These are phyloP conservation scores for Bombylius discolor DNA, from an alignment of 2,888 invertebrate genomes.

Conservation along the genomic window DNA sequence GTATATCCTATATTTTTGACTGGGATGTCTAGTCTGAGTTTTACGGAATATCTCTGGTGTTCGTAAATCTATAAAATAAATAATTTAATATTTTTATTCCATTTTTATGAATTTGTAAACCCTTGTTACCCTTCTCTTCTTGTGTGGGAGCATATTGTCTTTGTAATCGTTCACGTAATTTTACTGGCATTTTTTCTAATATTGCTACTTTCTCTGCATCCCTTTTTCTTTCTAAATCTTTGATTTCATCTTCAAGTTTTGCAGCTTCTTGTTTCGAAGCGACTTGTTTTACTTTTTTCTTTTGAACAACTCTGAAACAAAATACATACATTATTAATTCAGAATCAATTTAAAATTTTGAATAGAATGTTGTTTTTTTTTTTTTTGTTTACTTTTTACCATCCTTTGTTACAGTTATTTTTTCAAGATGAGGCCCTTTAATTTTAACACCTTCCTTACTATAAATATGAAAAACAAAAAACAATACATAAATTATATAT, in stretches of 20 bases:
- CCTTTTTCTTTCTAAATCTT: not conserved
- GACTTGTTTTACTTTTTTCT: not conserved
- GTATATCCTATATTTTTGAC: conserved; percentile 4
- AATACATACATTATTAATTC: too few species aligned
- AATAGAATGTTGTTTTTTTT: not conserved
- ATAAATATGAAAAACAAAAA: not conserved
- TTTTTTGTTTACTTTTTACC: not conserved
- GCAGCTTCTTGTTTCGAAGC: not conserved
- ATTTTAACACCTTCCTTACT: not conserved
- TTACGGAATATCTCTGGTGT: conserved; percentile 10
- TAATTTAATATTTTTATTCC: too few species aligned
- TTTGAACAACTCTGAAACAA: not conserved
- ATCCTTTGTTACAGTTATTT: not conserved
- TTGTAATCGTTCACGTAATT: not conserved
- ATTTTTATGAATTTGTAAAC: too few species aligned
- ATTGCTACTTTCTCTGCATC: not conserved
- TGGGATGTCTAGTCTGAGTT: not conserved
- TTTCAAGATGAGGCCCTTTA: not conserved
- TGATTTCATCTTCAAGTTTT: not conserved
- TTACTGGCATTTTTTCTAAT: conserved; percentile 3
- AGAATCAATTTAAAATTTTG: not conserved
- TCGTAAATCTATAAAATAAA: not conserved
- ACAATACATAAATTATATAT: not conserved
- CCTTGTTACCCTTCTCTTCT: not conserved
- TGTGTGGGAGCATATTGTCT: not conserved